Evolutionary conservation across 92 coral and sea anemone genomes (phyloP), one percentile per base, ranked within the genome.

Genomic region (Phenganax stokvisi): DNA sequence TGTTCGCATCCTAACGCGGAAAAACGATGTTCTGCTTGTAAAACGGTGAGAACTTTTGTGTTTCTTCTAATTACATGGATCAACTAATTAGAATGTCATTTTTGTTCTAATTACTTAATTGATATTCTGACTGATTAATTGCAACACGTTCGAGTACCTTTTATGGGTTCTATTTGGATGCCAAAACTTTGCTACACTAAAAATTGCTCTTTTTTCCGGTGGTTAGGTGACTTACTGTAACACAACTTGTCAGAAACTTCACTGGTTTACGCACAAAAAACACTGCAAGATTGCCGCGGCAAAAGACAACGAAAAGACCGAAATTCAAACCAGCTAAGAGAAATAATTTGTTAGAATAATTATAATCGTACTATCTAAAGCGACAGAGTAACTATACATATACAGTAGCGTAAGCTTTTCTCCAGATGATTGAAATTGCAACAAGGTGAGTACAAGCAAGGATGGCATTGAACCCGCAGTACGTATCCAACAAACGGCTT

Each of bases 211-310:
- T 13, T 60, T 60, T 64, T 56, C 25, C 47, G 30, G 31, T 74
- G 74, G 56, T 58, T 63, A 94, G 98, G 98, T 90, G 55, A 87
- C 90, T n/a, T 94, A 94, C 52, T 94, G 98, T 63, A 83, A 90
- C 7, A 90, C 92, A 25, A 70, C 86, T 9, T 94, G 98, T 83
- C 98, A 94, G 72, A 94, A 92, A 84, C 83, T 90, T n/a, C 98
- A 94, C 72, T 94, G 97, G 98, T 71, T 85, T 12, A 92, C 98
- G 3, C 98, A 94, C 80, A 94, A 92, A 87, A 90, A 92, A 61
- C 90, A 87, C 78, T 94, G 98, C 73, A 88, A 92, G 78, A 65
- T 86, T 53, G 83, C 90, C 61, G 90, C 96, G 9, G 81, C 85
- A 20, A 88, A 90, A 65, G 87, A 82, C 67, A 85, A 84, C 69